A percentile compares a stretch with the other conserved stretches of the same genome.
Conservation (phyloP, 2,888 invertebrate species). For the Gymnosoma rotundatum region DNA sequence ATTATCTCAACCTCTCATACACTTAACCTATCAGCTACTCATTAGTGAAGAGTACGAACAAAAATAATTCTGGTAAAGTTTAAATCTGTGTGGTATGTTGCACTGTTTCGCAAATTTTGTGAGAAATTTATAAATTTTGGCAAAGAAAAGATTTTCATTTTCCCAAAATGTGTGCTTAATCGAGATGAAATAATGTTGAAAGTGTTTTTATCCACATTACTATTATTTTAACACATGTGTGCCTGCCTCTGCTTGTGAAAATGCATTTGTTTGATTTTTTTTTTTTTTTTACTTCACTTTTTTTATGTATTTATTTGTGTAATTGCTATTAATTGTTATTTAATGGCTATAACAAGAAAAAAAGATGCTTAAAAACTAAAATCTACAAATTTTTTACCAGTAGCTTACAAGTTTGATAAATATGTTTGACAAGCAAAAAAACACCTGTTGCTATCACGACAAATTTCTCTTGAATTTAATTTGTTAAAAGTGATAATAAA, state of each 20-base stretch:
- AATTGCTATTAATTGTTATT: conserved; percentile 61
- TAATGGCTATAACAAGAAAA: conserved; percentile 41
- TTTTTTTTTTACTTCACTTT: conserved; percentile 8
- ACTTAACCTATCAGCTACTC: too few relatives aligned
- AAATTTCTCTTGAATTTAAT: conserved; percentile 13
- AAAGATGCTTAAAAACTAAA: neutral
- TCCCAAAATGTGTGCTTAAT: conserved; percentile 41
- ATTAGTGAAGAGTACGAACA: too few relatives aligned
- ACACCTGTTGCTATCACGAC: conserved; percentile 46
- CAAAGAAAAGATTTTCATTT: conserved; percentile 23
- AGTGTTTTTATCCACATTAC: conserved; percentile 17
- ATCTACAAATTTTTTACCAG: conserved; percentile 5
- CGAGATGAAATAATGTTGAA: conserved; percentile 49
- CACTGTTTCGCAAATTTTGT: too few relatives aligned
- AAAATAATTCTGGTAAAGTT: too few relatives aligned
- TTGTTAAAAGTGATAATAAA: too few relatives aligned
- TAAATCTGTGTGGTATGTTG: too few relatives aligned
- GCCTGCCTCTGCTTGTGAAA: conserved; percentile 1
- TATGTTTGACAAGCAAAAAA: neutral
- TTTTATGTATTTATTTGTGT: neutral
- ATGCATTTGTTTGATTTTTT: neutral
- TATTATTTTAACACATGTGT: conserved; percentile 4
- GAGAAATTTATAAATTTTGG: too few relatives aligned
- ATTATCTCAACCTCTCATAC: too few relatives aligned
- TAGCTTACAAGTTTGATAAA: conserved; percentile 13